Evolutionary conservation across 2,888 invertebrate genomes (phyloP).

Genomic region (Drosophila colorata): DNA sequence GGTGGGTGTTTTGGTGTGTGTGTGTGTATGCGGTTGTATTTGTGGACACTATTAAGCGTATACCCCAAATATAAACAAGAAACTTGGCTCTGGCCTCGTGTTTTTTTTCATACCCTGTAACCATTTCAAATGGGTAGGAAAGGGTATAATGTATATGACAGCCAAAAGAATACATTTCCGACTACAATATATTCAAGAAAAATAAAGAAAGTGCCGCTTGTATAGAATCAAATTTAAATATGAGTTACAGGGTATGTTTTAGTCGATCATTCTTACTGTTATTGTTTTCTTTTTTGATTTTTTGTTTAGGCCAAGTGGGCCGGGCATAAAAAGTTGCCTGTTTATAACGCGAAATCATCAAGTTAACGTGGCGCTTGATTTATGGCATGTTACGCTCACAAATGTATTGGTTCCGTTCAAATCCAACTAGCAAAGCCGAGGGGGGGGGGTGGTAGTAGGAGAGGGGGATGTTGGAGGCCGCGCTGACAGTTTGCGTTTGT

Average conservation of each 20-base stretch:
- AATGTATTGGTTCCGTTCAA: constrained; percentile 80
- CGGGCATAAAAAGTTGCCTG: constrained; percentile 65
- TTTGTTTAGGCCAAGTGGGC: constrained; percentile 39
- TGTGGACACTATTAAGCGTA: constrained; percentile 73
- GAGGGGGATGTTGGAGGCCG: background rate
- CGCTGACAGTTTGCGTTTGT: constrained; percentile 77
- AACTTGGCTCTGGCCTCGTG: constrained; percentile 29
- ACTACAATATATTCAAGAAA: no score
- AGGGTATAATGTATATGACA: background rate
- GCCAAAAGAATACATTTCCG: background rate
- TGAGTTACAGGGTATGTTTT: background rate
- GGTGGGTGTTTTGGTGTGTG: constrained; percentile 4
- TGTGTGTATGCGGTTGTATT: constrained; percentile 12
- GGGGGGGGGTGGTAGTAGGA: background rate
- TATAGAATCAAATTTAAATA: no score
- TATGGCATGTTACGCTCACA: constrained; percentile 63
- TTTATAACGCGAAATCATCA: constrained; percentile 80
- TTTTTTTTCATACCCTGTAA: background rate
- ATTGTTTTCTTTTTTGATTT: constrained; percentile 18
- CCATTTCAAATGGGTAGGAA: background rate
- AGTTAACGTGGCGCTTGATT: constrained; percentile 77
- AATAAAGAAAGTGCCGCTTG: no score
- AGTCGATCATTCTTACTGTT: background rate
- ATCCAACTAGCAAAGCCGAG: constrained; percentile 25
- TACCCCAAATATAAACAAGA: constrained; percentile 65